A percentile compares a stretch with the other conserved stretches of the same genome.
Conservation (phyloP, 1,140 invertebrate genomes). For the Neodiprion pinetum region DNA sequence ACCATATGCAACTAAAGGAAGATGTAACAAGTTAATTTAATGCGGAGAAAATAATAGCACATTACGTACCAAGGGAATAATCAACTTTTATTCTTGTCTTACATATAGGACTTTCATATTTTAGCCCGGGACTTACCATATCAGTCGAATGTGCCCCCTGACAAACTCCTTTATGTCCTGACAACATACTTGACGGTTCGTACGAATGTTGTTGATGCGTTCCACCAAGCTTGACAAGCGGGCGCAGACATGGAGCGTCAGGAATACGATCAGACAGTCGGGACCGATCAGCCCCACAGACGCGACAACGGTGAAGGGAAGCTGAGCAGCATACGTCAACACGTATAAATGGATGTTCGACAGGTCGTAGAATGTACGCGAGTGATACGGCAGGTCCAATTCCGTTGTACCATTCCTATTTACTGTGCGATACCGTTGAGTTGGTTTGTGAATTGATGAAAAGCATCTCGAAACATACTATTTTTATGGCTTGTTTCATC, state of each 20-base stretch:
- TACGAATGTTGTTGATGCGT: conserved; percentile 10
- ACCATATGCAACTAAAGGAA: no score
- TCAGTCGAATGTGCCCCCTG: neutral
- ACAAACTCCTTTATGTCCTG: neutral
- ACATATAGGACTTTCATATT: no score
- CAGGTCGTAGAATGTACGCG: conserved; percentile 24
- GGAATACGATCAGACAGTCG: conserved; percentile 9
- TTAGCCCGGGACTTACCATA: neutral
- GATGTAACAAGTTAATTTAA: no score
- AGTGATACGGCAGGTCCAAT: conserved; percentile 29
- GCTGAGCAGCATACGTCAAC: conserved; percentile 23
- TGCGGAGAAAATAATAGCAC: no score
- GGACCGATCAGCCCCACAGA: conserved; percentile 16
- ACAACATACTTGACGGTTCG: neutral
- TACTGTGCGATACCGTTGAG: neutral
- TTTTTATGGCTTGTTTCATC: no score
- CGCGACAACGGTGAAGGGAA: conserved; percentile 22
- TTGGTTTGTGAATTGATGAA: no score
- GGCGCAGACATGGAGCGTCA: conserved; percentile 17
- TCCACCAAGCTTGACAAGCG: conserved; percentile 12
- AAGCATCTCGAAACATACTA: no score
- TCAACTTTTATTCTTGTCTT: no score
- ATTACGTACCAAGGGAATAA: no score
- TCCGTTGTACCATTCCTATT: conserved; percentile 19
- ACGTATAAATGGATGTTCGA: conserved; percentile 21